Base-by-base conservation (phyloP, 2,888 invertebrate species). In the Tolmerus cingulatus region DNA sequence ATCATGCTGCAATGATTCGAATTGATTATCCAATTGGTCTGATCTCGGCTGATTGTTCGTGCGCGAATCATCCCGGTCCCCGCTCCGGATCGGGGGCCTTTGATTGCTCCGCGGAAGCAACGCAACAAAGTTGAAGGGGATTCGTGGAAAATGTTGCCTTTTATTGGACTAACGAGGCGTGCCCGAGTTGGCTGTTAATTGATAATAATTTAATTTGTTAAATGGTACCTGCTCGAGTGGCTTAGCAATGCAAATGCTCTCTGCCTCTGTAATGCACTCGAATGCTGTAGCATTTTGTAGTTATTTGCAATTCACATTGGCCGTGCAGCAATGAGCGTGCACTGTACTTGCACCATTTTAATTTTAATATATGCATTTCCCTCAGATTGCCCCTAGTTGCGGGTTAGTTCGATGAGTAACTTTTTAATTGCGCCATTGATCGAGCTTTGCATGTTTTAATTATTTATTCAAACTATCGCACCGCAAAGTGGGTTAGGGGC, bases 1-100 rank as follows among this genome's bases (percentile, higher is more conserved):
- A 55, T 76, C 76, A 76, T 76, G 76, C 76, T 81, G 81, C 81
- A 81, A 81, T 81, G 55, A 81, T 55, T 81, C 27, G 30, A 81
- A 81, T 81, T 81, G 81, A 81, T 81, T 81, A 81, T 81, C 27
- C 81, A 81, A 81, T 81, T 81, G 46, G 81, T n/a, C 9, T 27
- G 81, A 55, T 55, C 30, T 19, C 27, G 27, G 37, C 14, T 78
- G 78, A 78, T 78, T 78, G 78, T 46, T 66, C n/a, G 23, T 78
- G 14, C 23, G 23, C 8, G 78, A 19, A 43, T 19, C 34, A 43
- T 19, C 43, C 37, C 12, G 40, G 9, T 1, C 23, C 37, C 23
- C 23, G 2, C 23, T n/a, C 0, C n/a, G 7, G 51, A 51, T 16
- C 12, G 14, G n/a, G 51, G n/a, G 51, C 14, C 51, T 51, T 76